phyloP scores from a whole-genome alignment of 2,797 vertebrate species.

The Cirrhinus molitorella region DNA sequence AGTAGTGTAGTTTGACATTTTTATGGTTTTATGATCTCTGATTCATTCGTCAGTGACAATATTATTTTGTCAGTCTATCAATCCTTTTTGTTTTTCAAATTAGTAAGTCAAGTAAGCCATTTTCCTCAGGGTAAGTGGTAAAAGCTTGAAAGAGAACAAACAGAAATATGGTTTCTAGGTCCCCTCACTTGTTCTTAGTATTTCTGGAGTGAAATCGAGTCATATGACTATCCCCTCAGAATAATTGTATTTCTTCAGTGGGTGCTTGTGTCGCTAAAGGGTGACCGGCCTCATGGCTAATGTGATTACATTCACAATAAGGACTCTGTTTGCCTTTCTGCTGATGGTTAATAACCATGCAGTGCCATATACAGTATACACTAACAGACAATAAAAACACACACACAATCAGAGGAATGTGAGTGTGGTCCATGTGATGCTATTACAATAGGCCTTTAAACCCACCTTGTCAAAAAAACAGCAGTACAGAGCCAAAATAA shows the following conservation, averaged over 20 bases:
- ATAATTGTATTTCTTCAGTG: constrained; percentile 74
- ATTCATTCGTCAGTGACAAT: neutral
- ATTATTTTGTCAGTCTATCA: neutral
- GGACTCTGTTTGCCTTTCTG: constrained; percentile 69
- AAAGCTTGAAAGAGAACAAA: neutral
- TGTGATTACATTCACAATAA: constrained; percentile 81
- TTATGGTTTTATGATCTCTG: neutral
- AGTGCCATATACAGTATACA: constrained; percentile 30
- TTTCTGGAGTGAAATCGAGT: constrained; percentile 58
- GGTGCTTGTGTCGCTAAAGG: constrained; percentile 66
- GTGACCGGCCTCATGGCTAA: constrained; percentile 75
- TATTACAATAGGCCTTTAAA: neutral
- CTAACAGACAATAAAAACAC: neutral
- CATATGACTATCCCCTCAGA: constrained; percentile 74
- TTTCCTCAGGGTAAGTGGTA: neutral
- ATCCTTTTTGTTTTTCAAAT: neutral
- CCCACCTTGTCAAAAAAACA: neutral
- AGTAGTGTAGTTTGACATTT: neutral
- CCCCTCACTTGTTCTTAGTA: neutral
- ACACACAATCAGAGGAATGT: neutral
- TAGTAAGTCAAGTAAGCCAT: neutral
- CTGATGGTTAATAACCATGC: constrained; percentile 42
- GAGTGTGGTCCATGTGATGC: neutral
- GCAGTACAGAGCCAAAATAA: neutral
- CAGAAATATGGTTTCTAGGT: neutral